Conservation (phyloP, 2,888 invertebrate species). For the Limnephilus auricula region DNA sequence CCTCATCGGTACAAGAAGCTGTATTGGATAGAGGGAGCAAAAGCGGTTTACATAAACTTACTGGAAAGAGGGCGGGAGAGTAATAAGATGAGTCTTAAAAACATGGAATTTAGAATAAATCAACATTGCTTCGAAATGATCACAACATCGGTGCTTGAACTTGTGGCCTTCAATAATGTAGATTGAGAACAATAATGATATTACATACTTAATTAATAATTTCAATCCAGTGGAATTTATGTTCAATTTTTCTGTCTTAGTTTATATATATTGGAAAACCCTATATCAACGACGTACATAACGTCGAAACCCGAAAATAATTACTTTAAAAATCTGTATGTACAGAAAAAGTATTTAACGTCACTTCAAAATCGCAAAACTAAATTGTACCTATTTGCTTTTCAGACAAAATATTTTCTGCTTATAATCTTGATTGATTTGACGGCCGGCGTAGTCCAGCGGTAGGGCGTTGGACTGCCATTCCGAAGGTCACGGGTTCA, state of each 20-base stretch:
- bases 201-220: too few relatives aligned
- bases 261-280: neutral
- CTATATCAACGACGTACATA: neutral
- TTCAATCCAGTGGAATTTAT: too few relatives aligned
- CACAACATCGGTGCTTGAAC: neutral
- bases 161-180: too few relatives aligned
- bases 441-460: too few relatives aligned
- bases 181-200: too few relatives aligned
- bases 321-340: neutral
- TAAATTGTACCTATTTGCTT: neutral
- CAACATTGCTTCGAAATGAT: neutral
- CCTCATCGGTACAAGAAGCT: slow-evolving; percentile 59
- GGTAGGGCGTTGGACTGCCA: too few relatives aligned
- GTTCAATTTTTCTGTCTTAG: neutral
- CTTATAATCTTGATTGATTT: too few relatives aligned
- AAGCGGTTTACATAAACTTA: neutral
- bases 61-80: neutral
- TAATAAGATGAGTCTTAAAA: neutral
- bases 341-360: too few relatives aligned
- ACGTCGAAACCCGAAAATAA: neutral
- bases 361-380: neutral
- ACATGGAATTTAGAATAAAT: neutral
- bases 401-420: too few relatives aligned
- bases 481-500: too few relatives aligned
- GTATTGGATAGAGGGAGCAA: neutral